These are phyloP conservation scores for Physocephala rufipes DNA, from an alignment of 2,888 invertebrate genomes.

Conservation along the genomic window DNA sequence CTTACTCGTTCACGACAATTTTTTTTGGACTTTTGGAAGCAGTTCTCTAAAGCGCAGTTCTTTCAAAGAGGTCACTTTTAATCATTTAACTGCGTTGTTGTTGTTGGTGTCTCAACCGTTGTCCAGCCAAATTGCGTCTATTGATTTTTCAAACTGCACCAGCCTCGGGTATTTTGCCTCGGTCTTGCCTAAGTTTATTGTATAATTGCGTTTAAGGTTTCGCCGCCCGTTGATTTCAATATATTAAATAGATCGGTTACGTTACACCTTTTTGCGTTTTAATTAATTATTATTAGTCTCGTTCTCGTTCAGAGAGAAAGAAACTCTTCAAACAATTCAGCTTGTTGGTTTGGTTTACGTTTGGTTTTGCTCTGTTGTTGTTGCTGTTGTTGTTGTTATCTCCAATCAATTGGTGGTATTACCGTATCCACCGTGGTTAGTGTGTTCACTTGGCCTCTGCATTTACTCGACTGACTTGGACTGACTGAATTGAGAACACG, in stretches of 20 bases:
- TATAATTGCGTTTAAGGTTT: constrained; percentile 18
- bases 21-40: neutral
- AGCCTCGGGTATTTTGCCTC: neutral
- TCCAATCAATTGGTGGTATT: too few relatives aligned
- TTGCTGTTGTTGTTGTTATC: neutral
- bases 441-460: constrained; percentile 38
- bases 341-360: constrained; percentile 4
- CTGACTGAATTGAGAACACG: constrained; percentile 43
- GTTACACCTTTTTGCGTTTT: constrained; percentile 13
- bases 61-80: constrained; percentile 15
- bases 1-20: neutral
- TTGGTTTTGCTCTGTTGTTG: neutral
- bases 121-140: constrained; percentile 12
- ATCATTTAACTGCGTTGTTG: constrained; percentile 30
- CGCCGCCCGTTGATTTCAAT: constrained; percentile 16
- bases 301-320: constrained; percentile 13
- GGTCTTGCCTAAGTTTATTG: neutral
- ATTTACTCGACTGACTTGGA: constrained; percentile 36
- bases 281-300: constrained; percentile 15
- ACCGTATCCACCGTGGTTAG: constrained; percentile 14
- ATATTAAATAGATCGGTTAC: neutral
- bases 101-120: constrained; percentile 16
- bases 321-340: constrained; percentile 18
- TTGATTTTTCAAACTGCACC: constrained; percentile 27
- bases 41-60: neutral